Percentiles rank a stretch among this genome's conserved stretches.
Evolutionary conservation across 2,888 invertebrate genomes (phyloP).

Genomic region (Crocallis elinguaria): DNA sequence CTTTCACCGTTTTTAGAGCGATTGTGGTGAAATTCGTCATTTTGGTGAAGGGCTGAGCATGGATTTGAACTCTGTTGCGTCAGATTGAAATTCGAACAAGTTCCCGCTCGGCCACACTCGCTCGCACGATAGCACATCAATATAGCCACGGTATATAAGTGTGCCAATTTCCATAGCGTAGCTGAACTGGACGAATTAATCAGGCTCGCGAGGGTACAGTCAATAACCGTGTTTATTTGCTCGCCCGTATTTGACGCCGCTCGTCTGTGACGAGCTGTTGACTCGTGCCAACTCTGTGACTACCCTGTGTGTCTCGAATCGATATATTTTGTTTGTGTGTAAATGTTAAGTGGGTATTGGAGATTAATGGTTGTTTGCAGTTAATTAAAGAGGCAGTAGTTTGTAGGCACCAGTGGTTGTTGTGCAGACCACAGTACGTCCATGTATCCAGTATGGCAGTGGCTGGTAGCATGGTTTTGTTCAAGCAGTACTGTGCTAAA

Average conservation of each 20-base stretch:
- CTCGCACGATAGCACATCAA: too few relatives aligned
- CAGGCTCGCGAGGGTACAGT: constrained; percentile 11
- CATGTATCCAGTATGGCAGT: too few relatives aligned
- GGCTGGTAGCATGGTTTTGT: too few relatives aligned
- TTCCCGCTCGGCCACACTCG: too few relatives aligned
- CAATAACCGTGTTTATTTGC: constrained; percentile 11
- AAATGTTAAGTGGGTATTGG: not conserved
- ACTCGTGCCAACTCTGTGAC: not conserved
- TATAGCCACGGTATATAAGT: too few relatives aligned
- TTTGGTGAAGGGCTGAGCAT: too few relatives aligned
- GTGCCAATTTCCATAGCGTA: not conserved
- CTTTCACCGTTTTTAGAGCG: too few relatives aligned
- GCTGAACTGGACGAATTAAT: constrained; percentile 7
- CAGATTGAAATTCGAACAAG: too few relatives aligned
- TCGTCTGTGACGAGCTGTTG: not conserved
- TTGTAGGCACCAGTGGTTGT: not conserved
- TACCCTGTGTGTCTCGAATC: not conserved
- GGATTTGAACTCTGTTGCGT: too few relatives aligned
- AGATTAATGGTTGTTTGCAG: not conserved
- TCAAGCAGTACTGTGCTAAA: too few relatives aligned
- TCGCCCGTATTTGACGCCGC: constrained; percentile 20
- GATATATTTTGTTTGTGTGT: not conserved
- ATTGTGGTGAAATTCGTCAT: too few relatives aligned
- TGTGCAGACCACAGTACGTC: too few relatives aligned
- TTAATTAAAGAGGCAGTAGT: not conserved